Conservation (phyloP, 2,113 vertebrate species). For the Oncorhynchus masou region DNA sequence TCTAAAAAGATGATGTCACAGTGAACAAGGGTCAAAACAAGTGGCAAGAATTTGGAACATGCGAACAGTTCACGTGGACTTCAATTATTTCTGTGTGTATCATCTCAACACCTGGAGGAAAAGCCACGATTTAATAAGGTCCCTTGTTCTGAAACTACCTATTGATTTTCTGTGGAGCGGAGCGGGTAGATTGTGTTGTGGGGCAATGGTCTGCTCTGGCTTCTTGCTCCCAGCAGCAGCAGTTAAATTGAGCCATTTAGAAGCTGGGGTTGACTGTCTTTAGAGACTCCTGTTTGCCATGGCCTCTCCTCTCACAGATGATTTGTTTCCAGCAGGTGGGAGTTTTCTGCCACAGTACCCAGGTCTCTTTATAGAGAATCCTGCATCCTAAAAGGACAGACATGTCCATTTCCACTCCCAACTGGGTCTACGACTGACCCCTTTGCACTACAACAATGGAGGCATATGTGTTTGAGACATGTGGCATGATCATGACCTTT, state of each 20-base stretch:
- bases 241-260: slow-evolving; percentile 79
- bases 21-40: slow-evolving; percentile 52
- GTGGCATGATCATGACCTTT: not conserved
- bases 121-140: slow-evolving; percentile 71
- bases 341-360: slow-evolving; percentile 53
- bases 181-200: slow-evolving; percentile 38
- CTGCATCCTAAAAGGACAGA: slow-evolving; percentile 16
- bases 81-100: slow-evolving; percentile 70
- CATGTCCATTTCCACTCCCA: slow-evolving; percentile 39
- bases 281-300: slow-evolving; percentile 59
- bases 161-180: slow-evolving; percentile 74
- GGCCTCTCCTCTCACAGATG: slow-evolving; percentile 56
- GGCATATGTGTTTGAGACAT: slow-evolving; percentile 11
- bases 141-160: slow-evolving; percentile 75
- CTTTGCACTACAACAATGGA: slow-evolving; percentile 29
- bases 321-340: slow-evolving; percentile 71
- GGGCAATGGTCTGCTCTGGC: slow-evolving; percentile 59
- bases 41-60: slow-evolving; percentile 58
- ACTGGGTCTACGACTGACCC: slow-evolving; percentile 29
- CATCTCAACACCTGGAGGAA: slow-evolving; percentile 64
- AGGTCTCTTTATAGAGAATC: slow-evolving; percentile 37
- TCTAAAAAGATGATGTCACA: slow-evolving; percentile 45
- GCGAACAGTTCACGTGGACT: slow-evolving; percentile 48
- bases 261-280: slow-evolving; percentile 61
- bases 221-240: slow-evolving; percentile 47